Evolutionary conservation across 2,888 invertebrate genomes (phyloP), one percentile per base, ranked within the genome.

Genomic region (Athetis lepigone): DNA sequence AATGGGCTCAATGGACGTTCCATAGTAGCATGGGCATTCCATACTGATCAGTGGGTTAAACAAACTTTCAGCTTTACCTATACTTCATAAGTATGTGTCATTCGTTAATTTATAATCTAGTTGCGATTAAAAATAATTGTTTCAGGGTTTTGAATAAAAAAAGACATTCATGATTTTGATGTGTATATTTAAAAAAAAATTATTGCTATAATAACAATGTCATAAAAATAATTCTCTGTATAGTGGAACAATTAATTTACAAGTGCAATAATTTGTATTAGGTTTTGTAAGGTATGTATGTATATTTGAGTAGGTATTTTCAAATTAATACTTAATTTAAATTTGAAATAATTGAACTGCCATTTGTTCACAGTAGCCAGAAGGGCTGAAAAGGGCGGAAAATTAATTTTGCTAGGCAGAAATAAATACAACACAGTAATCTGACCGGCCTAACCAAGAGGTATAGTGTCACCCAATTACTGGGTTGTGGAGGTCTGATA

Each of bases 151-250:
- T 33, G 13, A 13, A 56, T 56, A 58, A 1, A 36, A 36, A 45
- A 18, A 36, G 8, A 51, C 16, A 36, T 9, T 29, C n/a, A n/a
- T 68, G 8, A 51, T 63, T 56, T 27, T 50, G 5, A 67, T 36
- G 51, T 65, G 49, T 80, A 72, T 80, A 75, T 79, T 79, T 11
- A 64, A 59, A 77, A 68, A 76, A 65, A 75, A 75, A 75, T 23
- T 75, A 77, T 79, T 77, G 70, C 69, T 80, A 75, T 62, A 40
- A 72, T 70, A 81, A 81, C 75, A 81, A 70, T 76, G 64, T 67
- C 71, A 80, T 78, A 76, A 81, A 83, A 80, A 82, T 79, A 82
- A 77, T 75, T 76, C 52, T 79, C 75, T 80, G 42, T 70, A 55
- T 58, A 73, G n/a, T 6, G 49, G 37, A 57, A 60, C 45, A 71